Base-by-base conservation (phyloP, 1,140 invertebrate genomes). In the Glomeris maerens region DNA sequence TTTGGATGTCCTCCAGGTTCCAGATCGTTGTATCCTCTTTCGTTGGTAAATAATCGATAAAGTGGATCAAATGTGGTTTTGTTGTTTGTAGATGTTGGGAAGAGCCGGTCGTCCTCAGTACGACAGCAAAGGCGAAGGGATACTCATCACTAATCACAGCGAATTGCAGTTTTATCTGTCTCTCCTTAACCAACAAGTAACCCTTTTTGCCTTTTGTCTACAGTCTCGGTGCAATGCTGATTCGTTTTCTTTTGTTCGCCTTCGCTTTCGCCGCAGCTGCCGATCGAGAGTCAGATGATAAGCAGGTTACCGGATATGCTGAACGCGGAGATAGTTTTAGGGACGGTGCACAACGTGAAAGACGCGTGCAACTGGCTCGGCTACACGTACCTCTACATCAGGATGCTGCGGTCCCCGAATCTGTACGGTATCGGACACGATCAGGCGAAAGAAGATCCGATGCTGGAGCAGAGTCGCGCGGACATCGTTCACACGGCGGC, bases 161-260 rank as follows among this genome's bases (percentile, higher is more conserved):
- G 95, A 99, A 69, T 73, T 99, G 2, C 94, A 98, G 62, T 99
- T 95, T 66, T 99, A 99, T 69, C 72, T 99, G 10, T 98, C 93
- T 0, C 72, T 99, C 21, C 73, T 98, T 52, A 99, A 99, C 72
- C 93, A 98, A 65, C 95, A 98, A 66, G 68, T 94, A 42, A 85
- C 84, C 0, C 86, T 89, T 40, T 47, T 27, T 26, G 25, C 21
- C 27, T 20, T 36, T 36, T 36, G 13, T 36, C 5, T 41, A 4
- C 3, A 41, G 39, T 21, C 17, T 21, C 40, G 10, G 31, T 46
- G 29, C 10, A 28, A 48, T 7, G 21, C 39, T 42, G 17, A 17
- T 42, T 21, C 4, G 5, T 17, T 42, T 42, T 39, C n/a, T 26
- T 47, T 46, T 45, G n/a, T 7, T 47, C 27, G 13, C 17, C 46